Evolutionary conservation across 2,797 vertebrate species (phyloP), one percentile per base, ranked within the genome.

Genomic region (Hybognathus amarus): DNA sequence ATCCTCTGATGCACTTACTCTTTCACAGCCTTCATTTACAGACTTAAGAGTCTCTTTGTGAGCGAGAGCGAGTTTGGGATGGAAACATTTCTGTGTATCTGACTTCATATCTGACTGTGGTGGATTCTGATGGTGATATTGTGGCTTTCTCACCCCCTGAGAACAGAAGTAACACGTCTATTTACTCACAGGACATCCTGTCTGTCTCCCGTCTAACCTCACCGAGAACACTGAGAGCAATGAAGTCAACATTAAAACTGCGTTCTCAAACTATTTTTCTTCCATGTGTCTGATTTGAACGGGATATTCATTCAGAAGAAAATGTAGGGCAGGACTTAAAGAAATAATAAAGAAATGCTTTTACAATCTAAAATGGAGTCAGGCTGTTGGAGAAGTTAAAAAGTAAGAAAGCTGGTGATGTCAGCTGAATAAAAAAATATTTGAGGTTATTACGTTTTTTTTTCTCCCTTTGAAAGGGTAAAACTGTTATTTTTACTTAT

Each of bases 131-230:
- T 52, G 76, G 2, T 30, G 45, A 76, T 56, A 50, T 20, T 22
- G 36, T 63, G 73, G 77, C 33, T 27, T 69, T 70, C 24, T 81
- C 24, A 13, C n/a, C 64, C 11, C 12, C 24, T n/a, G 63, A 74
- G 47, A 54, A 59, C 42, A 66, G 66, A 77, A 66, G 45, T 59
- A 52, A 40, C 59, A 6, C 22, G 10, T 81, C 45, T 42, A 12
- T 36, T 50, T 40, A 66, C 15, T 71, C 66, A 40, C 79, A 77
- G 83, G 67, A 66, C 24, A 71, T 63, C 64, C 59, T 81, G 77
- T 40, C 73, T 67, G 15, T 61, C 27, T 42, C 18, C 5, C 3
- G 9, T 27, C 78, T 56, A 63, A 50, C 30, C 56, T 82, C 56
- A 63, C 22, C 63, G 68, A 80, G 38, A 33, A 22, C 15, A 9